A percentile compares a stretch with the other conserved stretches of the same genome.
Evolutionary conservation across 2,797 vertebrate genomes (phyloP).

Genomic region (Rhyacichthys aspro): DNA sequence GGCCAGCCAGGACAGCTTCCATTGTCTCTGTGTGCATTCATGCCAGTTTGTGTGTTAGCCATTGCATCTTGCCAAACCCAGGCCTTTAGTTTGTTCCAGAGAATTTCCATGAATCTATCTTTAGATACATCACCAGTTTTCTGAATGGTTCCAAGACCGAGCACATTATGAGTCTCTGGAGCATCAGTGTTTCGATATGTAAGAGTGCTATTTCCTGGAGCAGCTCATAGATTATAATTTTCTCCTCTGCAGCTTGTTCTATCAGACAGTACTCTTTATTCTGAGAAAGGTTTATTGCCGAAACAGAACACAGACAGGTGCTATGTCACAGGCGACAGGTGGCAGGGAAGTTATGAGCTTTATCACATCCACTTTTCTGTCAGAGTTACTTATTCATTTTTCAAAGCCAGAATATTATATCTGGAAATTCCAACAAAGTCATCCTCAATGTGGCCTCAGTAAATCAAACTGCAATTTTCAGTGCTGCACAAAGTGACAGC

Average conservation of each 20-base stretch:
- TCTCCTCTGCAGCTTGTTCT: conserved; percentile 29
- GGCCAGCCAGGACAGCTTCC: conserved; percentile 48
- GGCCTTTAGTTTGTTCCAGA: conserved; percentile 63
- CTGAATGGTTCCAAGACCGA: conserved; percentile 61
- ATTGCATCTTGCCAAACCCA: conserved; percentile 60
- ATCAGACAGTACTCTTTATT: conserved; percentile 50
- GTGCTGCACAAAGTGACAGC: too few species aligned
- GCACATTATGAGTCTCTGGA: conserved; percentile 51
- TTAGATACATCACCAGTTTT: conserved; percentile 58
- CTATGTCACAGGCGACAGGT: conserved; percentile 53
- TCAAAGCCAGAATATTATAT: too few species aligned
- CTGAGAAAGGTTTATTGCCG: conserved; percentile 24
- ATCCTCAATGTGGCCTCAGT: too few species aligned
- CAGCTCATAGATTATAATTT: conserved; percentile 50
- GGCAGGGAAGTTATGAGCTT: conserved; percentile 30
- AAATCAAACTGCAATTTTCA: too few species aligned
- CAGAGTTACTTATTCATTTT: conserved; percentile 15
- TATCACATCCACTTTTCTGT: conserved; percentile 42
- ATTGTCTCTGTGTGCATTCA: conserved; percentile 32
- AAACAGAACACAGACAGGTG: conserved; percentile 49
- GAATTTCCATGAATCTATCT: conserved; percentile 64
- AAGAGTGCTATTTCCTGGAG: conserved; percentile 43
- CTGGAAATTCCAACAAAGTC: too few species aligned
- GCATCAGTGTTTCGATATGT: conserved; percentile 49
- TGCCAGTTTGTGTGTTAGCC: conserved; percentile 56